Evolutionary conservation across 2,888 invertebrate species (phyloP).

Genomic region (Cancer borealis): DNA sequence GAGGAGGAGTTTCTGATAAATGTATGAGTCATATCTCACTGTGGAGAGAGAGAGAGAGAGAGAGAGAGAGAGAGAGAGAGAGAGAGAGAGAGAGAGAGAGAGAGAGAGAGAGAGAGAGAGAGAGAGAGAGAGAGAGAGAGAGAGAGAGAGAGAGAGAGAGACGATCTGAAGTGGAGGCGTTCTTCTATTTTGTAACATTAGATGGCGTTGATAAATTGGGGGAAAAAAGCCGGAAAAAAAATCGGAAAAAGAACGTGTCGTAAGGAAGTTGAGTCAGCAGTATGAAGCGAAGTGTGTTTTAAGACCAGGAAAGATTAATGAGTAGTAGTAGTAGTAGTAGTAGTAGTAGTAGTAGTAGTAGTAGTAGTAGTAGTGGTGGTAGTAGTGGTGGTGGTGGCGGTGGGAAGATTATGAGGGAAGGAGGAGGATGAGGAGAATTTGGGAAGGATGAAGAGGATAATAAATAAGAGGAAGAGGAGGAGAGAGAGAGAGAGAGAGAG

Average conservation of each 20-base stretch:
- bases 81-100: conserved; percentile 28
- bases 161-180: neutral
- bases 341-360: conserved; percentile 21
- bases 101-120: conserved; percentile 36
- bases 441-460: neutral
- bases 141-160: conserved; percentile 32
- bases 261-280: neutral
- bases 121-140: conserved; percentile 36
- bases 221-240: neutral
- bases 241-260: neutral
- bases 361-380: neutral
- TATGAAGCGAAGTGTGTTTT: neutral
- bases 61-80: conserved; percentile 28
- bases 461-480: neutral
- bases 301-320: neutral
- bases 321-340: conserved; percentile 2
- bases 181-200: neutral
- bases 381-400: neutral
- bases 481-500: neutral
- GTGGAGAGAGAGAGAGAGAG: neutral
- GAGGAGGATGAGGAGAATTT: neutral
- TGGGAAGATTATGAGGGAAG: neutral
- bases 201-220: neutral
- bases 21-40: neutral
- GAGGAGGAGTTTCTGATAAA: neutral